Percentiles rank a stretch among this genome's conserved stretches.
Evolutionary conservation across 2,797 vertebrate species (phyloP).

Genomic region (Podarcis siculus): DNA sequence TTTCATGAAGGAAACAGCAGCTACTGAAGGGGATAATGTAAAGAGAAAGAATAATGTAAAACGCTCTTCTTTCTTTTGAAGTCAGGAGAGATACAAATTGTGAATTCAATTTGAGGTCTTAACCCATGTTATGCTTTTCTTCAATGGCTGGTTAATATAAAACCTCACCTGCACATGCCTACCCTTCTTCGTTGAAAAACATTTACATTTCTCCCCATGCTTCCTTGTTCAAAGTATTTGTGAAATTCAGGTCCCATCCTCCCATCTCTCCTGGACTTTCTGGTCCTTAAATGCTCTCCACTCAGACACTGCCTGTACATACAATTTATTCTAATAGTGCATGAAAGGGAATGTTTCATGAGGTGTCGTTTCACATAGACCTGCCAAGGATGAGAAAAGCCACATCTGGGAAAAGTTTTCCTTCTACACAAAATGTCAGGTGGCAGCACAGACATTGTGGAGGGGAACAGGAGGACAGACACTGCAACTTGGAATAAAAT

Average conservation of each 20-base stretch:
- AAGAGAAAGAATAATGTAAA: background rate
- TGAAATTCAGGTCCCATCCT: background rate
- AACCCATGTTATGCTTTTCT: background rate
- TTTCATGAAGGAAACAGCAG: conserved; percentile 40
- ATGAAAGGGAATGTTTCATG: background rate
- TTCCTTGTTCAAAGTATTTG: background rate
- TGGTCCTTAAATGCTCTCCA: background rate
- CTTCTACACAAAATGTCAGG: background rate
- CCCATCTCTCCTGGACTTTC: background rate
- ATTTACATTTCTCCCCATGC: background rate
- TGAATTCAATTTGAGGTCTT: background rate
- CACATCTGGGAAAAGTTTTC: background rate
- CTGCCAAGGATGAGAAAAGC: no score
- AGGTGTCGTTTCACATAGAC: background rate
- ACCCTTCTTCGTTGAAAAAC: background rate
- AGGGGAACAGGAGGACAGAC: background rate
- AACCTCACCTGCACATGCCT: background rate
- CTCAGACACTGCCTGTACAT: background rate
- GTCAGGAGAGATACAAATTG: background rate
- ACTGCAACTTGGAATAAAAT: background rate
- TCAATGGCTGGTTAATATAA: background rate
- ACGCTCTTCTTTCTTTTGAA: background rate
- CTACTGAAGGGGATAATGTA: background rate
- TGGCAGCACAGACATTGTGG: no score
- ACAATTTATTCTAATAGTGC: background rate